These are phyloP conservation scores for Meloidogyne hapla DNA, from an alignment of 1,140 invertebrate genomes.

Conservation along the genomic window DNA sequence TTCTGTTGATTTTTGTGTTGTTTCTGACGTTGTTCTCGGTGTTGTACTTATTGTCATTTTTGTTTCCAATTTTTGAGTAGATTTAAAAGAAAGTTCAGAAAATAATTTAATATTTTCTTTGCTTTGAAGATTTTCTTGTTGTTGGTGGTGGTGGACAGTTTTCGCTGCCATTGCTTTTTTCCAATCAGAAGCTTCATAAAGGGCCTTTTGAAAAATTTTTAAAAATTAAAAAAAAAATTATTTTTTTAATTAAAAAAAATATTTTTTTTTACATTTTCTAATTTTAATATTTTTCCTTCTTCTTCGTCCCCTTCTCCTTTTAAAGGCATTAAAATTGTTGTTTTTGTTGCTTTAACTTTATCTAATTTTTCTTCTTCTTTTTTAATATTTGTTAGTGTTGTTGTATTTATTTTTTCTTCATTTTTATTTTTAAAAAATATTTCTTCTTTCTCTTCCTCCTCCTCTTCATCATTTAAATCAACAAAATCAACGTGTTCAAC, in stretches of 20 bases:
- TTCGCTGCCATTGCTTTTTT: neutral
- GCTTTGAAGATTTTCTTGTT: neutral
- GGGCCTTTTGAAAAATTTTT: neutral
- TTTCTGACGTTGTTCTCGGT: neutral
- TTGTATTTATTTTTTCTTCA: no score
- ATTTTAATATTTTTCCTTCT: neutral
- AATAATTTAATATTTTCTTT: neutral
- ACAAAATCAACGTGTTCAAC: slow-evolving; percentile 15
- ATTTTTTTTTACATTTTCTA: neutral
- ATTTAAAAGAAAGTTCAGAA: no score
- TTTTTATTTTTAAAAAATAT: neutral
- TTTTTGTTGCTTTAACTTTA: neutral
- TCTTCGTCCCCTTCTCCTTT: neutral
- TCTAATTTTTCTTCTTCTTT: neutral
- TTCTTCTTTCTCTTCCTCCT: neutral
- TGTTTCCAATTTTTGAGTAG: neutral
- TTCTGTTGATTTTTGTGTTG: neutral
- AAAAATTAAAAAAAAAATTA: neutral
- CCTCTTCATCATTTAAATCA: slow-evolving; percentile 5
- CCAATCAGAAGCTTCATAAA: neutral
- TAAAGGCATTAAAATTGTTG: neutral
- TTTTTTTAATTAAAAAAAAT: no score
- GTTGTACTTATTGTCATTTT: neutral
- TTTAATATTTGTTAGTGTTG: no score
- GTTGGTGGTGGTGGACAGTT: neutral